A percentile compares a stretch with the other conserved stretches of the same genome.
Evolutionary conservation across 2,888 invertebrate species (phyloP).

Genomic region (Perizoma flavofasciatum): DNA sequence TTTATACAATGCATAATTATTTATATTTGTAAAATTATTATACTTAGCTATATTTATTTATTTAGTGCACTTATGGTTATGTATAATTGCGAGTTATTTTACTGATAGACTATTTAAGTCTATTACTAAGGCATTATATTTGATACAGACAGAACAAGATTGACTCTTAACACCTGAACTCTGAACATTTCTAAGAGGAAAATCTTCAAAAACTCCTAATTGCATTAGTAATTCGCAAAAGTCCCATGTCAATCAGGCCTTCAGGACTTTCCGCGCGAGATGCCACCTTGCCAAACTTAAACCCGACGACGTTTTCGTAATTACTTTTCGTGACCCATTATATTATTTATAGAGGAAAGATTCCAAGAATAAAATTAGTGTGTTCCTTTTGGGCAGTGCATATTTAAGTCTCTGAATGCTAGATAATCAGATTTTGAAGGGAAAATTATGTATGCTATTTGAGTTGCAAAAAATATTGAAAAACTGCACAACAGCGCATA

Average conservation of each 20-base stretch:
- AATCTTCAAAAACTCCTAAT: constrained; percentile 36
- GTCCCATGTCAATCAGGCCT: constrained; percentile 47
- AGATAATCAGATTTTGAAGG: constrained; percentile 1
- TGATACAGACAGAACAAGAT: not conserved
- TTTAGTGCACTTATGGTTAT: too few species aligned
- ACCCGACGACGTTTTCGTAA: constrained; percentile 44
- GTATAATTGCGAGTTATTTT: too few species aligned
- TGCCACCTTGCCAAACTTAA: constrained; percentile 50
- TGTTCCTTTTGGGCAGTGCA: constrained; percentile 18
- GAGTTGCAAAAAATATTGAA: too few species aligned
- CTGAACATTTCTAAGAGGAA: constrained; percentile 17
- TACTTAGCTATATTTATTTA: too few species aligned
- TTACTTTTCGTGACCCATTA: constrained; percentile 45
- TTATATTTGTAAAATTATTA: too few species aligned
- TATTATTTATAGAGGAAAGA: constrained; percentile 38
- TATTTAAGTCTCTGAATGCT: not conserved
- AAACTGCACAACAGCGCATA: too few species aligned
- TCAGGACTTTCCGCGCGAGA: constrained; percentile 38
- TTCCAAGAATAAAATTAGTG: constrained; percentile 21
- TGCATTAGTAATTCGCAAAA: constrained; percentile 47
- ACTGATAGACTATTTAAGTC: too few species aligned
- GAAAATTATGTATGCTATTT: not conserved
- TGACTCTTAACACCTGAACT: constrained; percentile 6
- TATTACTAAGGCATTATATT: too few species aligned
- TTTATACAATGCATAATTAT: too few species aligned